Conservation (phyloP, 30 jellyfish, hydroid and myxozoan genomes). For the Aurelia aurita complex sp. Pacific region DNA sequence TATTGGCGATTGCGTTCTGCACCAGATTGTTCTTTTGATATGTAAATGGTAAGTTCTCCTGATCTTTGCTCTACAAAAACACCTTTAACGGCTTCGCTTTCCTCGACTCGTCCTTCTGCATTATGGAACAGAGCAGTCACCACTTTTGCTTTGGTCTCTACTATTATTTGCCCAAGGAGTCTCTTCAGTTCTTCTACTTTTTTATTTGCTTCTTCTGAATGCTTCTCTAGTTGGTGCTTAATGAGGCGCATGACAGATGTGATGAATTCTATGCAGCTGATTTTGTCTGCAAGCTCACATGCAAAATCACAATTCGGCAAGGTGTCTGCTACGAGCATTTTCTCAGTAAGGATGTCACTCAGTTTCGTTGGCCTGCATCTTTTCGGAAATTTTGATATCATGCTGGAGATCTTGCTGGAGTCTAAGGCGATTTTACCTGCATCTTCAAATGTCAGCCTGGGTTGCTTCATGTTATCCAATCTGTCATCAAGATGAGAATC, state of each 20-base stretch:
- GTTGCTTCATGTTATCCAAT: slow-evolving; percentile 29
- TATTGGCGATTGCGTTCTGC: neutral
- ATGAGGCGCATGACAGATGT: slow-evolving; percentile 21
- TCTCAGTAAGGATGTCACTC: slow-evolving; percentile 49
- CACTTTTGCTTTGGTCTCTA: slow-evolving; percentile 1
- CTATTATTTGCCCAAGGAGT: neutral
- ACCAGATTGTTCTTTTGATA: neutral
- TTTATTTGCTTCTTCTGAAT: neutral
- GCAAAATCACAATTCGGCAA: slow-evolving; percentile 53
- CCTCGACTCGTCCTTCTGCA: slow-evolving; percentile 3
- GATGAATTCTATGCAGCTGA: slow-evolving; percentile 18
- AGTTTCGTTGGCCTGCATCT: slow-evolving; percentile 37
- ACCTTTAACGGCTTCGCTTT: slow-evolving; percentile 18
- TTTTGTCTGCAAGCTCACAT: slow-evolving; percentile 22
- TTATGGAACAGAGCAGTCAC: slow-evolving; percentile 6
- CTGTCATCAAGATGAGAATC: slow-evolving; percentile 54
- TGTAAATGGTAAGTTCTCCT: neutral
- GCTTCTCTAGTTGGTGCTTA: slow-evolving; percentile 14
- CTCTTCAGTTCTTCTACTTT: neutral
- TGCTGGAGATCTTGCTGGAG: neutral
- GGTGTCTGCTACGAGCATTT: slow-evolving; percentile 1
- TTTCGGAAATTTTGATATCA: slow-evolving; percentile 37
- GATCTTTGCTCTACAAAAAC: slow-evolving; percentile 10
- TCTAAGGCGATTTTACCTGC: neutral
- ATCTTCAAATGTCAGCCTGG: slow-evolving; percentile 20